phyloP scores from a whole-genome alignment of 1,140 invertebrate species.

The Mya arenaria region DNA sequence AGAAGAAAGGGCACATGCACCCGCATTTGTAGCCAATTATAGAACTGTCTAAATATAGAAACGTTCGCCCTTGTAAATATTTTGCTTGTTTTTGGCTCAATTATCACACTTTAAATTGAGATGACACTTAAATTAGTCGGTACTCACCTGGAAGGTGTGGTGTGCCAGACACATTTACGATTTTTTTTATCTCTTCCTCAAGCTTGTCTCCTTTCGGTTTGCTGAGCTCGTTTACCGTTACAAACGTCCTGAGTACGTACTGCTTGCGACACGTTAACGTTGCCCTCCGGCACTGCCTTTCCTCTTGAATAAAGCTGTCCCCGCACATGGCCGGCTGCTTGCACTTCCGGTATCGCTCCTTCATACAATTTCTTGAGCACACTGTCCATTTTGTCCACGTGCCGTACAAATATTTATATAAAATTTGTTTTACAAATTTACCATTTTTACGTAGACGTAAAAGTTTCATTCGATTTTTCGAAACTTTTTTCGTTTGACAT shows the following conservation, averaged over 20 bases:
- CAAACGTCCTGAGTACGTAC: constrained; percentile 28
- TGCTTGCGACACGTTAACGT: constrained; percentile 19
- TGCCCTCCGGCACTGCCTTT: constrained; percentile 12
- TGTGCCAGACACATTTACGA: too few species aligned
- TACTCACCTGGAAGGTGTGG: too few species aligned
- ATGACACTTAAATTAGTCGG: too few species aligned
- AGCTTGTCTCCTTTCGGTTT: neutral
- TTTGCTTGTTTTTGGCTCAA: too few species aligned
- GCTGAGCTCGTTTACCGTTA: neutral
- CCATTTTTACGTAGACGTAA: constrained; percentile 41
- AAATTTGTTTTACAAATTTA: constrained; percentile 44
- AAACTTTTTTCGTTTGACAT: neutral
- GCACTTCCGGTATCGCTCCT: constrained; percentile 20
- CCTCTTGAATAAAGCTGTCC: constrained; percentile 34
- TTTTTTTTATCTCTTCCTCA: neutral
- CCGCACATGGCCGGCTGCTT: constrained; percentile 31
- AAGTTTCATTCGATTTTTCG: constrained; percentile 31
- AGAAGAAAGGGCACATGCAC: too few species aligned
- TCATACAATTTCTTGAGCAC: constrained; percentile 40
- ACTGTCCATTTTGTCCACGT: constrained; percentile 32
- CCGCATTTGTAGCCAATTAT: too few species aligned
- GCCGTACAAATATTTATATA: constrained; percentile 43
- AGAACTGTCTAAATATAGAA: too few species aligned
- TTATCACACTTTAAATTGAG: too few species aligned
- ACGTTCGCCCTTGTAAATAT: too few species aligned